Conservation (phyloP, 35 echinoderm and acorn worm genomes). For the Stichopus chloronotus region DNA sequence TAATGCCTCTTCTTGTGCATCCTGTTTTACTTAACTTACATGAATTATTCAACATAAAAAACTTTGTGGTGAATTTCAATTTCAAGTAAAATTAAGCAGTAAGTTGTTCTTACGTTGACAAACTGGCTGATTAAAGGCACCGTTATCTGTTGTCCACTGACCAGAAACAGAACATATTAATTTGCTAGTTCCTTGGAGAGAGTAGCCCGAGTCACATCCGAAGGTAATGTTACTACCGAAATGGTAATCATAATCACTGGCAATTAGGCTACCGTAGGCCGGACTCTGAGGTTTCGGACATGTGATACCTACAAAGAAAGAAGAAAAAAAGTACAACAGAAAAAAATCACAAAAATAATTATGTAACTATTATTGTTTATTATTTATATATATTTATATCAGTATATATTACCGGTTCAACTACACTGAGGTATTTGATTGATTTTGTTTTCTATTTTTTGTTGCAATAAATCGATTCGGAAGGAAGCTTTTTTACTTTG, state of each 20-base stretch:
- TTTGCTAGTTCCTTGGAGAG: neutral
- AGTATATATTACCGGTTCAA: neutral
- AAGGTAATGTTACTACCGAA: neutral
- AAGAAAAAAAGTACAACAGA: neutral
- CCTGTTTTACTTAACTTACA: too few species aligned
- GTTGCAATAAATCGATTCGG: neutral
- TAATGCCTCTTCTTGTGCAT: too few species aligned
- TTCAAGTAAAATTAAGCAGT: too few species aligned
- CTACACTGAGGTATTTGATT: neutral
- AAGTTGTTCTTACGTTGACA: slow-evolving; percentile 2
- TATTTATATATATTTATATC: too few species aligned
- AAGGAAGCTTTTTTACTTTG: neutral
- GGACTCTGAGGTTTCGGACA: neutral
- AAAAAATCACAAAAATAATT: neutral
- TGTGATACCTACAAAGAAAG: neutral
- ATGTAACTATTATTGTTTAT: neutral
- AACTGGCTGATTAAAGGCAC: neutral
- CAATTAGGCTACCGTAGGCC: neutral
- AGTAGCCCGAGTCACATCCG: neutral
- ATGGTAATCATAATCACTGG: neutral
- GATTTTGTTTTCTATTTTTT: neutral
- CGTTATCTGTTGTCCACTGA: neutral
- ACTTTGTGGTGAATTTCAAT: too few species aligned
- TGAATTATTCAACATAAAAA: too few species aligned
- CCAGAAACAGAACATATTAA: neutral